A percentile compares a stretch with the other conserved stretches of the same genome.
phyloP scores from a whole-genome alignment of 2,797 vertebrate species.

The Eulemur albifrons region DNA sequence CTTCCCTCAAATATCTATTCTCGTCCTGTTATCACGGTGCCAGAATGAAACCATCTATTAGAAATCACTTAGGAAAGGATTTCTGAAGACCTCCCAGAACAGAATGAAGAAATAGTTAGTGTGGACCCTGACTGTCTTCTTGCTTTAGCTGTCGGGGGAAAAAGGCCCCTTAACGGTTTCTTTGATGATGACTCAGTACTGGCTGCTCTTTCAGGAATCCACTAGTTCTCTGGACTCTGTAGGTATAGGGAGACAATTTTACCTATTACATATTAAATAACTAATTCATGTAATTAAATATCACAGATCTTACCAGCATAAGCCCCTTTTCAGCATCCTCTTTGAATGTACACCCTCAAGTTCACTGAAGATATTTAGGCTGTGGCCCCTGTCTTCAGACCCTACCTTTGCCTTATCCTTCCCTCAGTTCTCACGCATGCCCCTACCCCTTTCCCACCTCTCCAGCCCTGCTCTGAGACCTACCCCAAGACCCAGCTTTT shows the following conservation, averaged over 20 bases:
- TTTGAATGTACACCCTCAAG: neutral
- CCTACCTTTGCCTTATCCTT: neutral
- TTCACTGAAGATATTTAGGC: neutral
- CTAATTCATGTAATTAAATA: neutral
- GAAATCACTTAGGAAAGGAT: neutral
- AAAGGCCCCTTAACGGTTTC: neutral
- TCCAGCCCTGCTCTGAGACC: neutral
- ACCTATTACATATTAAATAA: neutral
- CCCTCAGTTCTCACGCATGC: neutral
- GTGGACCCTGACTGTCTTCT: neutral
- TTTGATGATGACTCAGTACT: neutral
- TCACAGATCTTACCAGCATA: neutral
- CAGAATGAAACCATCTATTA: neutral
- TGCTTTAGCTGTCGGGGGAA: neutral
- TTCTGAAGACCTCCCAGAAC: neutral
- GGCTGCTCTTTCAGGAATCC: neutral
- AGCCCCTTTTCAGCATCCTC: neutral
- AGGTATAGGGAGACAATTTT: neutral
- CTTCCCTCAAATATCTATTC: neutral
- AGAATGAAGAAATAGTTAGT: neutral
- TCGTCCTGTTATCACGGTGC: neutral
- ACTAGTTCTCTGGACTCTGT: neutral
- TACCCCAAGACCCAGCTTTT: neutral
- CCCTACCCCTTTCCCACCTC: fast-evolving
- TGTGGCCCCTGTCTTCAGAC: neutral